These are phyloP conservation scores for Onchidella celtica DNA, from an alignment of 2,888 invertebrate species.

Conservation along the genomic window DNA sequence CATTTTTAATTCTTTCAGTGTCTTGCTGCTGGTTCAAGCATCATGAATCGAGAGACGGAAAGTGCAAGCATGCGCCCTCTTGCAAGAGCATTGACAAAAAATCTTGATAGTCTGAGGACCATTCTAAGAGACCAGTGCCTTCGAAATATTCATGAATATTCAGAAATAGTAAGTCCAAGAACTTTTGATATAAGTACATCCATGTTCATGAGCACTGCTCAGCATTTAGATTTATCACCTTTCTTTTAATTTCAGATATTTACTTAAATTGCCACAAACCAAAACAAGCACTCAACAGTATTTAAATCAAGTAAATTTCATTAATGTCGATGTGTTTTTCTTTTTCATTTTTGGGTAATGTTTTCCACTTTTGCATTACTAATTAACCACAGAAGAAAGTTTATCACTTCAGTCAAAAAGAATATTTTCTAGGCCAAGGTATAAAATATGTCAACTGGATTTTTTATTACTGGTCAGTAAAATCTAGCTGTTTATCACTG, in stretches of 20 bases:
- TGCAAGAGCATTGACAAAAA: constrained; percentile 97
- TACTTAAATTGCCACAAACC: too few species aligned
- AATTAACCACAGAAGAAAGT: too few species aligned
- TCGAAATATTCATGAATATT: constrained; percentile 80
- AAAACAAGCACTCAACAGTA: too few species aligned
- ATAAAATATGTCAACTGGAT: background rate
- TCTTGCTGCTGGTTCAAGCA: constrained; percentile 98
- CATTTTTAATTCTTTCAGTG: constrained; percentile 85
- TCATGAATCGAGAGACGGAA: constrained; percentile 97
- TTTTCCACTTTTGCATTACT: too few species aligned
- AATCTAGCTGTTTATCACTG: background rate
- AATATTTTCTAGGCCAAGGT: background rate
- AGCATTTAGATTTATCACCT: background rate
- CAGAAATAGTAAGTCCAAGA: constrained; percentile 78
- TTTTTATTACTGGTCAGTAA: background rate
- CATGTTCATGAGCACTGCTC: too few species aligned
- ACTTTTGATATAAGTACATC: background rate
- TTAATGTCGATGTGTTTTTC: too few species aligned
- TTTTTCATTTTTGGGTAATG: too few species aligned
- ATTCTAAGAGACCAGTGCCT: constrained; percentile 86
- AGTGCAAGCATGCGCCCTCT: constrained; percentile 97
- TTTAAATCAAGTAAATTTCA: too few species aligned
- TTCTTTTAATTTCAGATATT: background rate
- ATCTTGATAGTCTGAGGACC: constrained; percentile 94
- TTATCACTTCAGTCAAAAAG: too few species aligned